Base-by-base conservation (phyloP, 2,797 vertebrate species). In the Todus mexicanus region DNA sequence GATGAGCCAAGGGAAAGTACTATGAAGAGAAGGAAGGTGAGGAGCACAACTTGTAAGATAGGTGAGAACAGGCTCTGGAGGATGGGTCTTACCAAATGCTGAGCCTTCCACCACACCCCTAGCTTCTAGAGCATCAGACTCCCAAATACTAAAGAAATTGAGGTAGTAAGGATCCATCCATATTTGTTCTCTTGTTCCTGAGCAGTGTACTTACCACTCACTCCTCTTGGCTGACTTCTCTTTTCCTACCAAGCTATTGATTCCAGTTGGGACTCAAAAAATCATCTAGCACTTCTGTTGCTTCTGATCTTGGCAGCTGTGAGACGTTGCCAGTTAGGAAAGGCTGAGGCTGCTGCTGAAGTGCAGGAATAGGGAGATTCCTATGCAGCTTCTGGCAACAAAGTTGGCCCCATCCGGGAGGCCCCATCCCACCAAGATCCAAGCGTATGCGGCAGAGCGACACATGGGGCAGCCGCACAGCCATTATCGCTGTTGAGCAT, bases 111-210 rank as follows among this genome's bases (percentile, higher is more conserved):
- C 26, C 21, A 23, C 38, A 37, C 45, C 43, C 6, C 1, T 22
- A 35, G 37, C 23, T 89, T 77, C 83, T 85, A 47, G 54, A 75
- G 47, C 2, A 1, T 50, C 50, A 71, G 42, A 23, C 22, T 71
- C 18, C 4, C 0, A 0, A 50, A 12, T 15, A 48, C 26, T 15
- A 54, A 76, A 71, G 53, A 76, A 75, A 33, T 2, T 0, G 23
- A 12, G 22, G 5, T 9, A 12, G 31, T 13, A n/a, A 48, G 50
- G 37, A 27, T 89, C 53, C 47, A n/a, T 72, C 50, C 3, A 0
- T 59, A 5, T 80, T 90, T 76, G 38, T 54, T 72, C 11, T 53
- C 19, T 54, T 65, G 25, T 29, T 91, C 54, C 54, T 72, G 66
- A 59, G 47, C 29, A 18, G 19, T 31, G 35, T 57, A 7, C 61